Base-by-base conservation (phyloP, 2,113 vertebrate species). In the Apodemus speciosus region DNA sequence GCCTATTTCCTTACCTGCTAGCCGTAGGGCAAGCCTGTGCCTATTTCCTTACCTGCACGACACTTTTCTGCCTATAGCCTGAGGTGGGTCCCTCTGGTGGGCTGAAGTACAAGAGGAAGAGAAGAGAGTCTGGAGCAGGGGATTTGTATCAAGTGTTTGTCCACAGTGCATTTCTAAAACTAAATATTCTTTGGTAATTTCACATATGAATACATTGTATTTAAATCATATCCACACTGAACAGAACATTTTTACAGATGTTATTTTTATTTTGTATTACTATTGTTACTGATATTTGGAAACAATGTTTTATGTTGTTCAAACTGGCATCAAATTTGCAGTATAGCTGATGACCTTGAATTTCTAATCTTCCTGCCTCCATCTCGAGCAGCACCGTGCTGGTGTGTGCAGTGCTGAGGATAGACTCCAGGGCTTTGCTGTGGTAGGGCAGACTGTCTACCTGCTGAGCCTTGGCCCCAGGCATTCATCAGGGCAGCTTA, bases 181-280 rank as follows among this genome's bases (percentile, higher is more conserved):
- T 32, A 46, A 18, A 84, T 11, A 9, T 46, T 84, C 53, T 84
- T 64, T 46, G 80, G 58, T 84, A 64, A 84, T 43, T 84, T 64
- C 40, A 84, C 58, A 64, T 20, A 14, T 85, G 60, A 66, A 66
- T 85, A 85, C 81, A 85, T 49, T 85, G 60, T 85, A 85, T 85
- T 85, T 66, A 49, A 30, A 46, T 64, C 27, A 64, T 16, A 85
- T 46, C 60, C 81, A 49, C 38, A 66, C 60, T 20, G 16, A 85
- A 35, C 40, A 66, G 30, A 66, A 66, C 81, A 46, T 49, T 66
- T 85, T 84, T 84, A 35, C 11, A 85, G 83, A 68, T 68, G 83
- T 68, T 85, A 85, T 85, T 85, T 66, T 85, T 85, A 40, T 64
- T 64, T 68, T n/a, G 40, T 83, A 83, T 83, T 83, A 40, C 35